phyloP scores from a whole-genome alignment of 1,140 invertebrate genomes.

The Arctopsyche grandis region DNA sequence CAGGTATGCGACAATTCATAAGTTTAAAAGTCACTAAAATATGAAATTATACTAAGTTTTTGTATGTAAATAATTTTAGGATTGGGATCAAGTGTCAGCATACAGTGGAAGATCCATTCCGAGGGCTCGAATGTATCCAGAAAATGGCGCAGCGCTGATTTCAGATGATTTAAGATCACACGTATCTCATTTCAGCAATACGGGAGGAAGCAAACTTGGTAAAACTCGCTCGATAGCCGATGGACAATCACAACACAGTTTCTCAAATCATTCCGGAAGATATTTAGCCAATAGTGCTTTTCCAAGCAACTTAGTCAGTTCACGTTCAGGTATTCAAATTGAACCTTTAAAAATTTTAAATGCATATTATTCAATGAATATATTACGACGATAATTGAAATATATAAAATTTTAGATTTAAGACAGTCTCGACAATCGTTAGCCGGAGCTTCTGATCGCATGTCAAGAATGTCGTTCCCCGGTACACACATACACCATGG shows the following conservation, averaged over 20 bases:
- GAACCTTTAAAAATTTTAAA: conserved; percentile 14
- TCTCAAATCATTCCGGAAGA: conserved; percentile 80
- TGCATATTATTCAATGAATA: not conserved
- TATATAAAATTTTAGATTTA: conserved; percentile 77
- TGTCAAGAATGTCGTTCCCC: conserved; percentile 76
- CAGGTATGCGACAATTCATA: conserved; percentile 65
- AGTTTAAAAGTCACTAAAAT: not conserved
- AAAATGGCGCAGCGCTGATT: conserved; percentile 71
- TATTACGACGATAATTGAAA: too few relatives aligned
- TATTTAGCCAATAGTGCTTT: conserved; percentile 76
- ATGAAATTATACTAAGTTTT: not conserved
- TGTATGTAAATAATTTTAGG: conserved; percentile 60
- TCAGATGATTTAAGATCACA: conserved; percentile 74
- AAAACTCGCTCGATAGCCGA: conserved; percentile 79
- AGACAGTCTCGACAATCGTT: conserved; percentile 84
- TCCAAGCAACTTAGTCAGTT: conserved; percentile 79
- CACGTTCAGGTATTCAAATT: conserved; percentile 73
- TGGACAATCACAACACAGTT: conserved; percentile 87
- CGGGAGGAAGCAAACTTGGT: conserved; percentile 61
- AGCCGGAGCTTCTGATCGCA: conserved; percentile 80
- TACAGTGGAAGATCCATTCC: conserved; percentile 91
- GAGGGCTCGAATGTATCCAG: conserved; percentile 82
- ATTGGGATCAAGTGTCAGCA: conserved; percentile 94
- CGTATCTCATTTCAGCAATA: conserved; percentile 70
- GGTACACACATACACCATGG: conserved; percentile 62